phyloP scores from a whole-genome alignment of 2,113 vertebrate species.

The human (Homo sapiens) region GRCh38 chr7:103225001-103225500 shows the following conservation, averaged over 20 bases:
- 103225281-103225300: neutral
- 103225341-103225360: neutral
- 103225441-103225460: neutral
- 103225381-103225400: neutral
- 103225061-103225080: neutral
- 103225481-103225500: neutral
- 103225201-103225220: constrained; percentile 4
- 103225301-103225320: constrained; percentile 15
- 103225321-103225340: neutral
- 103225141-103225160: constrained; percentile 86
- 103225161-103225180: constrained; percentile 82
- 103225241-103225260: neutral
- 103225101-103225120: constrained; percentile 89
- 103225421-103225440: neutral
- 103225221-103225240: neutral
- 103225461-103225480: neutral
- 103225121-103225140: constrained; percentile 82
- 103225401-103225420: neutral
- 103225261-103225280: neutral
- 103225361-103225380: neutral
- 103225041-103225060: constrained; percentile 19
- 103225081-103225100: constrained; percentile 37
- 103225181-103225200: constrained; percentile 34
- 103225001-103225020: neutral
- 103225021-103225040: neutral